Evolutionary conservation across 2,797 vertebrate genomes (phyloP).

Genomic region (Sitta carolinensis): DNA sequence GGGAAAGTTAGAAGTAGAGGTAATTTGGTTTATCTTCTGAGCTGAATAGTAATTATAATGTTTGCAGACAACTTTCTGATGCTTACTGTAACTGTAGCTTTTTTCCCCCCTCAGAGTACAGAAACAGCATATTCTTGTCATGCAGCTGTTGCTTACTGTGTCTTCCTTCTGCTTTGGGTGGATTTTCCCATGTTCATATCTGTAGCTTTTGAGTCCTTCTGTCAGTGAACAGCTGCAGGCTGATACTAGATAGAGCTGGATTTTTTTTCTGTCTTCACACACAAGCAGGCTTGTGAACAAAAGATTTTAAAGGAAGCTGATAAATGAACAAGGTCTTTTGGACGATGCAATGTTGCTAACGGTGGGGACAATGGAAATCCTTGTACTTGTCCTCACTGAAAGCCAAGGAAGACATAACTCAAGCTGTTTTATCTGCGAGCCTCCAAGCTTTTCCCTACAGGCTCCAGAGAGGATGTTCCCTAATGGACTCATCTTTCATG

Average conservation of each 20-base stretch:
- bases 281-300: conserved; percentile 79
- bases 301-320: conserved; percentile 76
- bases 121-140: conserved; percentile 63
- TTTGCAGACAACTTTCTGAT: conserved; percentile 36
- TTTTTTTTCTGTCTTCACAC: conserved; percentile 74
- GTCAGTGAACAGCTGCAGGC: conserved; percentile 89
- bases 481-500: conserved; percentile 59
- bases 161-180: conserved; percentile 73
- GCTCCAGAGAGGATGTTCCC: conserved; percentile 64
- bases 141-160: conserved; percentile 77
- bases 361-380: conserved; percentile 67
- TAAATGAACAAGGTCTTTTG: conserved; percentile 77
- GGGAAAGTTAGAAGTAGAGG: not conserved
- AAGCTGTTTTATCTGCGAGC: conserved; percentile 49
- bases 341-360: conserved; percentile 66
- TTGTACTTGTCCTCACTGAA: conserved; percentile 65
- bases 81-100: conserved; percentile 15
- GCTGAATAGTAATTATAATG: not conserved
- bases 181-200: conserved; percentile 87
- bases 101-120: conserved; percentile 34
- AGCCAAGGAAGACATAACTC: conserved; percentile 62
- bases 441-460: conserved; percentile 56
- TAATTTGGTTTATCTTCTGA: not conserved
- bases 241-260: conserved; percentile 83
- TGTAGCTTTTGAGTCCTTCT: conserved; percentile 85